Conservation (phyloP, 1,140 invertebrate species). For the Geopemphigus sp. region DNA sequence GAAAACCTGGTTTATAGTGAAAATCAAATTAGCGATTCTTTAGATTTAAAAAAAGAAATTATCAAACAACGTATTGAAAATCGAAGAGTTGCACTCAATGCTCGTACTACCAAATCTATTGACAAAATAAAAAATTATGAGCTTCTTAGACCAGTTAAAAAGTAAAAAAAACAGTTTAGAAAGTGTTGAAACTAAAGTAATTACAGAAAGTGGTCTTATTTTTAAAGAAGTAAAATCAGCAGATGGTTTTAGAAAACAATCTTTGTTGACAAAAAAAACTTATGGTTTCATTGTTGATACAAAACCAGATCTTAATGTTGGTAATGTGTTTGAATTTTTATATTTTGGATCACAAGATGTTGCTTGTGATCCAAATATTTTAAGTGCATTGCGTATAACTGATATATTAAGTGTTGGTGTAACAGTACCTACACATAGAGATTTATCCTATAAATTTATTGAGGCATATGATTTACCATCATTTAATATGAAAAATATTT, state of each 20-base stretch:
- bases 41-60: constrained; percentile 39
- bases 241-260: constrained; percentile 23
- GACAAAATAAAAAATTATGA: constrained; percentile 44
- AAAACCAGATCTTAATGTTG: constrained; percentile 76
- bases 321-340: constrained; percentile 64
- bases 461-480: constrained; percentile 71
- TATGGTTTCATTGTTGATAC: constrained; percentile 78
- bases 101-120: neutral
- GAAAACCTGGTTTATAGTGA: neutral
- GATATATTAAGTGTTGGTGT: constrained; percentile 75
- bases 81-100: constrained; percentile 2
- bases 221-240: constrained; percentile 39
- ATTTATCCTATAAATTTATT: constrained; percentile 61
- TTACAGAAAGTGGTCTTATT: constrained; percentile 33
- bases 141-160: constrained; percentile 31
- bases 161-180: constrained; percentile 26
- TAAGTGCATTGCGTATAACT: constrained; percentile 65
- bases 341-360: constrained; percentile 86
- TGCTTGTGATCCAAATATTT: constrained; percentile 60
- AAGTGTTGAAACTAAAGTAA: constrained; percentile 40
- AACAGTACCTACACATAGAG: constrained; percentile 57
- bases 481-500: constrained; percentile 59
- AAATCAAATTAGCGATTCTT: neutral
- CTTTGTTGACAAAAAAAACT: neutral
- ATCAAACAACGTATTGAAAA: constrained; percentile 40